These are phyloP conservation scores for Agonopterix subpropinquella DNA, from an alignment of 2,888 invertebrate species.

Conservation along the genomic window DNA sequence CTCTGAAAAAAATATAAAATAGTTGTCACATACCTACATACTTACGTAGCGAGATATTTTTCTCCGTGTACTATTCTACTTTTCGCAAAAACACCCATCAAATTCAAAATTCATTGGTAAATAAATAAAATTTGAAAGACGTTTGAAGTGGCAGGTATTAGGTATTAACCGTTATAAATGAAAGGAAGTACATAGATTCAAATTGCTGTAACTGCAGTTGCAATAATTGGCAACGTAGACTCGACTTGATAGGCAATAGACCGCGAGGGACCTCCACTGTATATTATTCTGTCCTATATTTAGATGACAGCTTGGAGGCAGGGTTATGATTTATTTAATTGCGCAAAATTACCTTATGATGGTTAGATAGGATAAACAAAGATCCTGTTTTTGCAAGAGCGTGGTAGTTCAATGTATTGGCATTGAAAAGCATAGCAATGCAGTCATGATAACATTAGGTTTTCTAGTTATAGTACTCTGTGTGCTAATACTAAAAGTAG, in stretches of 20 bases:
- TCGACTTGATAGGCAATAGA: conserved; percentile 37
- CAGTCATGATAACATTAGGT: no score
- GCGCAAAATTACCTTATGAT: conserved; percentile 8
- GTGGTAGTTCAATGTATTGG: no score
- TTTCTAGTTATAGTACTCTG: no score
- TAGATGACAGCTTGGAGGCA: conserved; percentile 37
- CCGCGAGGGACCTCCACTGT: conserved; percentile 39
- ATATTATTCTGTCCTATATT: conserved; percentile 44
- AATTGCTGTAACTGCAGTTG: conserved; percentile 51
- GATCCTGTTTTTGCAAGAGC: no score
- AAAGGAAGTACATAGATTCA: conserved; percentile 50
- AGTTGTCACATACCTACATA: no score
- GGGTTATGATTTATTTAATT: conserved; percentile 44
- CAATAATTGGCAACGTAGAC: conserved; percentile 50
- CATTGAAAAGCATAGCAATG: no score
- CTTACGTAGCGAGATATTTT: no score
- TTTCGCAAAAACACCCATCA: background rate
- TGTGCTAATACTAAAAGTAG: no score
- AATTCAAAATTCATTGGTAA: background rate
- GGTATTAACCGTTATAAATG: conserved; percentile 9
- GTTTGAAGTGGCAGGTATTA: background rate
- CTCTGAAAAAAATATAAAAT: no score
- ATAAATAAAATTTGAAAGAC: background rate
- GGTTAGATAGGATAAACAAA: conserved; percentile 1
- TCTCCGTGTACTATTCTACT: no score